A percentile compares a stretch with the other conserved stretches of the same genome.
phyloP scores from a whole-genome alignment of 2,797 vertebrate species.

The Arctocebus calabarensis region DNA sequence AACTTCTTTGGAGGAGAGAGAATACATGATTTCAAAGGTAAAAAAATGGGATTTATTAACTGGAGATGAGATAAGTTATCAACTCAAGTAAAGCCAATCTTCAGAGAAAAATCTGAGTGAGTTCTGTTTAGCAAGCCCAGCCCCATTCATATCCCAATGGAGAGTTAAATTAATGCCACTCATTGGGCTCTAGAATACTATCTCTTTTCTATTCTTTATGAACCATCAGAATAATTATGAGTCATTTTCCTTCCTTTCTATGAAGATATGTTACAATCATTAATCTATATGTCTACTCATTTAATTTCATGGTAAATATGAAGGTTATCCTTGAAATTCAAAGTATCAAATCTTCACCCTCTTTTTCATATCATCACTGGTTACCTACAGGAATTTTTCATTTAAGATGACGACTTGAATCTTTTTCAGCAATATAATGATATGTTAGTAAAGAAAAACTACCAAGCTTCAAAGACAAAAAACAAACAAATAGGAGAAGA shows the following conservation, averaged over 20 bases:
- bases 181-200: neutral
- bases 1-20: neutral
- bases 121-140: neutral
- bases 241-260: neutral
- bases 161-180: neutral
- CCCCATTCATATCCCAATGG: neutral
- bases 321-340: neutral
- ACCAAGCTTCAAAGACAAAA: neutral
- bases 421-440: neutral
- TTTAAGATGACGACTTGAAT: neutral
- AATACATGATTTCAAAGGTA: neutral
- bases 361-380: neutral
- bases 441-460: neutral
- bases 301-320: neutral
- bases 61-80: neutral
- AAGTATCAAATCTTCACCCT: neutral
- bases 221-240: neutral
- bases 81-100: conserved; percentile 9
- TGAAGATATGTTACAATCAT: conserved; percentile 23
- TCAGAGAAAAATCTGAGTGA: neutral
- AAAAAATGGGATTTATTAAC: neutral
- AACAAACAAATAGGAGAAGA: neutral
- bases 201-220: neutral
- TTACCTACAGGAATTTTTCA: neutral
- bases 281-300: neutral